Evolutionary conservation across 1,140 invertebrate genomes (phyloP).

Genomic region (Hirudo medicinalis): DNA sequence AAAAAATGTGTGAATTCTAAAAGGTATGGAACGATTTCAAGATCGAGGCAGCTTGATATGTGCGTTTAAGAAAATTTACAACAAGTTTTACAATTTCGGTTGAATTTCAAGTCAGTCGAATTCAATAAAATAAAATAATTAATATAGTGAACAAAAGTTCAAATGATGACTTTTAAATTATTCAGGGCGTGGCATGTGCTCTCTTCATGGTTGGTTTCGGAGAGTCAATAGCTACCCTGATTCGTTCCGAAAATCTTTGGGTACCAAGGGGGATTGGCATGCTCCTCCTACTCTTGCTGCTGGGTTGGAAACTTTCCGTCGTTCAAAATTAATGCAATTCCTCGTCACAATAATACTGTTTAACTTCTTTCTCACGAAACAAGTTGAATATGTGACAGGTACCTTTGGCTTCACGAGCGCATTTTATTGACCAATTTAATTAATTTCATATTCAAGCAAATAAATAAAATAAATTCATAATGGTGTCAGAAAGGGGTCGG

Average conservation of each 20-base stretch:
- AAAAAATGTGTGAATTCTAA: background rate
- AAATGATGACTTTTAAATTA: slow-evolving; percentile 25
- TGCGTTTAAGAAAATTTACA: slow-evolving; percentile 5
- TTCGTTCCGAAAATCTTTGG: slow-evolving; percentile 53
- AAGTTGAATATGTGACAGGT: no score
- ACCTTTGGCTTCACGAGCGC: no score
- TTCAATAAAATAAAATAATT: no score
- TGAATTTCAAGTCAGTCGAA: no score
- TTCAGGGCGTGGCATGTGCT: slow-evolving; percentile 83
- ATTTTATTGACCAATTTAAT: no score
- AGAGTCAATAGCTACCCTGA: slow-evolving; percentile 74
- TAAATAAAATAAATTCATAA: no score
- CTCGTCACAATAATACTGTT: no score
- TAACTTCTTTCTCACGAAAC: no score
- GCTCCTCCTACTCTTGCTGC: slow-evolving; percentile 43
- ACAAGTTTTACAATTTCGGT: no score
- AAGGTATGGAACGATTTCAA: background rate
- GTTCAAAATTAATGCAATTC: background rate
- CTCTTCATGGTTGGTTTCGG: slow-evolving; percentile 88
- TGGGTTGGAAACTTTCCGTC: background rate
- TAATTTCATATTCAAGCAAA: no score
- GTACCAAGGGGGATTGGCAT: slow-evolving; percentile 44
- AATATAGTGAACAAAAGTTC: no score
- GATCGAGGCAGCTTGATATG: background rate
- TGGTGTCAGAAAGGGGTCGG: no score